Base-by-base conservation (phyloP, 2,888 invertebrate genomes). In the Subacronicta megacephala region DNA sequence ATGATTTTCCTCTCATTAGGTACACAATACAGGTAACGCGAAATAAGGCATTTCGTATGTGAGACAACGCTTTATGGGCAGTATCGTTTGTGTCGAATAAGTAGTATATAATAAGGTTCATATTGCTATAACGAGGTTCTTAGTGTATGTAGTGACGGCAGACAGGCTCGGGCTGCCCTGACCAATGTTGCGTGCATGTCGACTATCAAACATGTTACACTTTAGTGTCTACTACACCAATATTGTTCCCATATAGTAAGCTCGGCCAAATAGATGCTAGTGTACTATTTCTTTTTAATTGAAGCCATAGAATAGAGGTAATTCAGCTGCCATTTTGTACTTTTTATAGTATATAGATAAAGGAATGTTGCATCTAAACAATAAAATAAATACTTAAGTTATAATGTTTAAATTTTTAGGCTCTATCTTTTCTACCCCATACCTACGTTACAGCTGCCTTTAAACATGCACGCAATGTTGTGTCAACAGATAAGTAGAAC, bases 181-280 rank as follows among this genome's bases (percentile, higher is more conserved):
- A 55, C 72, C 68, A 67, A n/a, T 73, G 67, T 82, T 88, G 88
- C 88, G 88, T 85, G 88, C 86, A 87, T 79, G 84, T 59, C 61
- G 49, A 67, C 77, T 84, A 81, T 81, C 85, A 78, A n/a, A 80
- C 71, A 68, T 75, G 44, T 76, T 76, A 81, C 69, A 72, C 63
- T 78, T 78, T 75, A 81, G 69, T 72, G 71, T 71, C 76, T 77
- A 90, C 76, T 77, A 90, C 80, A 82, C 89, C 89, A 89, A 89
- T 87, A 90, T 93, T 93, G 93, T 90, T 93, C 93, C 93, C 93
- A 86, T 85, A 85, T 80, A 87, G 82, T 93, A 93, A 93, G 93
- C 93, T 92, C 93, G 87, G 88, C 90, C 88, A 85, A 92, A 90
- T 80, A 75, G 59, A 74, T 72, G 72, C 65, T 71, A 75, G 57